These are phyloP conservation scores for Caenorhabditis sp. DNA, from an alignment of 2,888 invertebrate species.

Conservation along the genomic window DNA sequence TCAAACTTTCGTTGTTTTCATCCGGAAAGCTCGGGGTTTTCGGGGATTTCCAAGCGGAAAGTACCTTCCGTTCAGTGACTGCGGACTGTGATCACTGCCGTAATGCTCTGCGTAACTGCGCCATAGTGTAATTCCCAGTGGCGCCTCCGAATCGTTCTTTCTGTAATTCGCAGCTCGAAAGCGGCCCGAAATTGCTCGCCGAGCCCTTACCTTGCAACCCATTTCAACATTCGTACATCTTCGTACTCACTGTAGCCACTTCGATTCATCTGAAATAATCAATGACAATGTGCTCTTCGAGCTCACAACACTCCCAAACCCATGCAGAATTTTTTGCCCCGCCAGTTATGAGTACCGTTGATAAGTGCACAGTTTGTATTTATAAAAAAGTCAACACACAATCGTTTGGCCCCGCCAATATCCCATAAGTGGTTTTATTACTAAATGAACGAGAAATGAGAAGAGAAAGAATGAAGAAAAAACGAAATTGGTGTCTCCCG, in stretches of 20 bases:
- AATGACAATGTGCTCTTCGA: too few species aligned
- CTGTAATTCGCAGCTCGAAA: too few species aligned
- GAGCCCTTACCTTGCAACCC: too few species aligned
- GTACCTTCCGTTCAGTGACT: conserved; percentile 28
- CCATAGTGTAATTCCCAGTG: conserved; percentile 6
- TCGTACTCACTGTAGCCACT: background rate
- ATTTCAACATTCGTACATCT: conserved; percentile 32
- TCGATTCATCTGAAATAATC: conserved; percentile 35
- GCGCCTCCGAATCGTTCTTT: background rate
- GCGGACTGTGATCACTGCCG: background rate
- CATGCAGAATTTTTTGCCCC: too few species aligned
- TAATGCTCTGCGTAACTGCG: background rate
- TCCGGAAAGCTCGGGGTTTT: background rate
- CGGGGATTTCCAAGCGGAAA: too few species aligned
- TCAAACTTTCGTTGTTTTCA: background rate
- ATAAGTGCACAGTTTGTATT: conserved; percentile 14
- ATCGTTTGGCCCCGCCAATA: background rate
- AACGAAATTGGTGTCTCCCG: conserved; percentile 42
- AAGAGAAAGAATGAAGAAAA: conserved; percentile 10
- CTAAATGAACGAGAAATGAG: conserved; percentile 2
- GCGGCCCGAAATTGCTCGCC: too few species aligned
- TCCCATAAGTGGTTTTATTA: conserved; percentile 47
- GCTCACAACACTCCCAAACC: background rate
- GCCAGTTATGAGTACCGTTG: conserved; percentile 13
- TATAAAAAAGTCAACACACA: conserved; percentile 12